A percentile compares a stretch with the other conserved stretches of the same genome.
Conservation (phyloP, 2,888 invertebrate species). For the Agrotis clavis region DNA sequence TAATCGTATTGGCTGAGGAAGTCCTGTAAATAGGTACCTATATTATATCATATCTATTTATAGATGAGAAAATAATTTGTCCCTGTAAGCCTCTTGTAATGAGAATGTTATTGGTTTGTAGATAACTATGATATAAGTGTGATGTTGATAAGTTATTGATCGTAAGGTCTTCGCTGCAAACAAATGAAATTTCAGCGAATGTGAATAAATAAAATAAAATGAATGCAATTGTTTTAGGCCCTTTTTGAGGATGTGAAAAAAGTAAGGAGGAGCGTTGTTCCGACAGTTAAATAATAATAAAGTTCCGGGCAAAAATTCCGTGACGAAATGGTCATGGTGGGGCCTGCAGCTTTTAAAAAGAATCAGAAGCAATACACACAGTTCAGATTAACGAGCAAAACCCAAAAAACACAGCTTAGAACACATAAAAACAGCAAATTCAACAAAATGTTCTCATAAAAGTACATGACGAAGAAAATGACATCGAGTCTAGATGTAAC, state of each 20-base stretch:
- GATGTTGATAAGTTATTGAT: neutral
- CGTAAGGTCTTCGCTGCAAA: neutral
- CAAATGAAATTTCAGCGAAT: neutral
- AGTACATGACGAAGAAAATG: constrained; percentile 37
- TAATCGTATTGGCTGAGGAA: constrained; percentile 12
- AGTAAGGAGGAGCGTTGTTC: no score
- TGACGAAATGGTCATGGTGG: no score
- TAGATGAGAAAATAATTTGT: neutral
- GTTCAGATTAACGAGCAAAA: neutral
- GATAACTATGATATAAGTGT: neutral
- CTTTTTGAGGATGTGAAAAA: no score
- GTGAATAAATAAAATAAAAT: neutral
- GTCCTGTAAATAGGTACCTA: neutral
- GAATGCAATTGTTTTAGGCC: no score
- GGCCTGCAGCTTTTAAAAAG: no score
- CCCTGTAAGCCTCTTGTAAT: constrained; percentile 5
- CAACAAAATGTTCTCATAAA: constrained; percentile 17
- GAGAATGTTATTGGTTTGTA: neutral
- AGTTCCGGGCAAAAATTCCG: no score
- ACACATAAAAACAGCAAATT: neutral
- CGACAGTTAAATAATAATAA: no score
- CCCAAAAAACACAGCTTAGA: no score
- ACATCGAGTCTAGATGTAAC: constrained; percentile 24
- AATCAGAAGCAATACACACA: neutral
- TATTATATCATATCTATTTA: neutral